These are phyloP conservation scores for Montipora capricornis DNA, from an alignment of 64 coral and sea anemone genomes.

Conservation along the genomic window DNA sequence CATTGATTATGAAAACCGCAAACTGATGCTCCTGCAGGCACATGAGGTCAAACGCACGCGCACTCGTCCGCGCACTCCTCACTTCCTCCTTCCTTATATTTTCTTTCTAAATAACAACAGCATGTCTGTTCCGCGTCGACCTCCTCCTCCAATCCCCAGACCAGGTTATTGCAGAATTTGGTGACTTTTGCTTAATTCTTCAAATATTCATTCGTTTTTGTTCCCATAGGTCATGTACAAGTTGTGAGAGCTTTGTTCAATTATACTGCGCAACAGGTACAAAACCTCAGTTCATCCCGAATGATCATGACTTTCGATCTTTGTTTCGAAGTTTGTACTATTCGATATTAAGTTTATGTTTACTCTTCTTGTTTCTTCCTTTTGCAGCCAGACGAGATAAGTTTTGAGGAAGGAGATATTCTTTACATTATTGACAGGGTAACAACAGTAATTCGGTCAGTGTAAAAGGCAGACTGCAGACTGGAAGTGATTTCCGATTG, in stretches of 20 bases:
- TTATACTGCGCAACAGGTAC: constrained; percentile 90
- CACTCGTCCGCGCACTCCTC: background rate
- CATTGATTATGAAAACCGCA: too few relatives aligned
- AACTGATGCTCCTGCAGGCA: too few relatives aligned
- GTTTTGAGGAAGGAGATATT: constrained; percentile 99
- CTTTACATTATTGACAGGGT: constrained; percentile 97
- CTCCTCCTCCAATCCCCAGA: constrained; percentile 88
- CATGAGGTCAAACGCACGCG: background rate
- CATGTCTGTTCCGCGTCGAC: constrained; percentile 71
- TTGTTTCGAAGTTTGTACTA: background rate
- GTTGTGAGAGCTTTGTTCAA: constrained; percentile 88
- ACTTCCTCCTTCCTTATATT: background rate
- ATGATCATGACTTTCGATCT: background rate
- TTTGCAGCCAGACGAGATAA: constrained; percentile 89
- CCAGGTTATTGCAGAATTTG: constrained; percentile 64
- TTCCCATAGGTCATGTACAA: constrained; percentile 81
- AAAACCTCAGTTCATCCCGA: background rate
- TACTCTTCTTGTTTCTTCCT: background rate
- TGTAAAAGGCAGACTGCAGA: too few relatives aligned
- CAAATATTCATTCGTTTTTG: background rate
- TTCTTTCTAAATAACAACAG: background rate
- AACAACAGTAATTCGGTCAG: background rate
- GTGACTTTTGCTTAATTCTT: background rate
- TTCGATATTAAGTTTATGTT: background rate
- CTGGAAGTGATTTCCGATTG: too few relatives aligned